phyloP scores from a whole-genome alignment of 92 coral and sea anemone genomes.

The Epizoanthus ramosus region DNA sequence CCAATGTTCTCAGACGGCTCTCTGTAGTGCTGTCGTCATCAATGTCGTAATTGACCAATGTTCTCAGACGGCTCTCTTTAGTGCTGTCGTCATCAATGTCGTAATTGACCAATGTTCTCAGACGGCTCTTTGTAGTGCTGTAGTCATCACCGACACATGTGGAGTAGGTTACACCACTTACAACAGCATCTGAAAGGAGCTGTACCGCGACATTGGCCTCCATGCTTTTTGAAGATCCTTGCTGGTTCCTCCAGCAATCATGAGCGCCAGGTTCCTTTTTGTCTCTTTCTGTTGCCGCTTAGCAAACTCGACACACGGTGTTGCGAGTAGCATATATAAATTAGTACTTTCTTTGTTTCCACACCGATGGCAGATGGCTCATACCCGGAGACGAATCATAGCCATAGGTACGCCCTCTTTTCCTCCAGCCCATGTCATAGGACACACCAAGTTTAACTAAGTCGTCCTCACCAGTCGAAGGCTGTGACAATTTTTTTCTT shows the following conservation, averaged over 20 bases:
- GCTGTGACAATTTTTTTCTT: conserved; percentile 17
- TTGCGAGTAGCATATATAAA: conserved; percentile 34
- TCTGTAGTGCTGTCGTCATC: conserved; percentile 55
- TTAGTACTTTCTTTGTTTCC: conserved; percentile 26
- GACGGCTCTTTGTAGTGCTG: conserved; percentile 39
- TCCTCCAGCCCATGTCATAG: conserved; percentile 48
- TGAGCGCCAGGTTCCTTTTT: conserved; percentile 13
- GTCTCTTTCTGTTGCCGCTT: conserved; percentile 19
- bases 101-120: conserved; percentile 30
- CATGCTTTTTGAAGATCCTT: conserved; percentile 50
- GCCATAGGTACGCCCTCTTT: not conserved
- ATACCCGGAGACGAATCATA: conserved; percentile 31
- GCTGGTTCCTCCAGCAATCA: conserved; percentile 50
- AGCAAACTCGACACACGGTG: conserved; percentile 37
- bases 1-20: conserved; percentile 16
- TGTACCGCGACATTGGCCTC: conserved; percentile 47
- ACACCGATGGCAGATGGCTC: conserved; percentile 40
- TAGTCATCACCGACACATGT: conserved; percentile 48
- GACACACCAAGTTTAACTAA: conserved; percentile 4
- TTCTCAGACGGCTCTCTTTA: conserved; percentile 27
- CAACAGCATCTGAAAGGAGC: not conserved
- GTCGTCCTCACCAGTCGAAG: not conserved
- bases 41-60: conserved; percentile 37
- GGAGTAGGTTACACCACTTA: not conserved
- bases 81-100: conserved; percentile 48